A percentile compares a stretch with the other conserved stretches of the same genome.
Conservation (phyloP, 2,113 vertebrate species). For the Sphyrna mokarran region DNA sequence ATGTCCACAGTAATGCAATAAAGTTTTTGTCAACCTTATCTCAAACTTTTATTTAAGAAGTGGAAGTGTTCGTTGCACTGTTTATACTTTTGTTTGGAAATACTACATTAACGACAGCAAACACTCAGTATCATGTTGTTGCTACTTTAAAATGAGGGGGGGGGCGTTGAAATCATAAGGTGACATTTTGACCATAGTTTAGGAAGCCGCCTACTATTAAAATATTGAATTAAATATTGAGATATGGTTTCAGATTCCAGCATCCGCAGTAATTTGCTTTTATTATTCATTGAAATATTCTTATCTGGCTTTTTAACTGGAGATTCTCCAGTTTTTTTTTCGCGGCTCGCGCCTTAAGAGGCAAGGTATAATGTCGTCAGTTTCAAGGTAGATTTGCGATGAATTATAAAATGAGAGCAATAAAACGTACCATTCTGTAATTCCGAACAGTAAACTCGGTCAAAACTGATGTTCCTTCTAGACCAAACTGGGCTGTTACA, state of each 20-base stretch:
- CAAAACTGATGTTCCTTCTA: slow-evolving; percentile 70
- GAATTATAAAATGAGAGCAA: background rate
- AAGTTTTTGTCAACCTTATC: background rate
- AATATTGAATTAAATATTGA: no score
- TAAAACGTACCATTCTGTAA: slow-evolving; percentile 68
- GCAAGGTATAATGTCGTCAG: background rate
- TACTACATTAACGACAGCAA: background rate
- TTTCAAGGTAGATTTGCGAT: slow-evolving; percentile 4
- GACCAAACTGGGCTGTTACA: slow-evolving; percentile 79
- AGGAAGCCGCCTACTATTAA: background rate
- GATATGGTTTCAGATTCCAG: no score
- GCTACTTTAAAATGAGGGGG: background rate
- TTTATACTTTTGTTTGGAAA: background rate
- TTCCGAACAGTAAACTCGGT: slow-evolving; percentile 64
- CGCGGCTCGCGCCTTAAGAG: background rate
- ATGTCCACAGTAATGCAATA: no score
- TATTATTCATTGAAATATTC: background rate
- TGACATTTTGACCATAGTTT: background rate
- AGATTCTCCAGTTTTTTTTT: background rate
- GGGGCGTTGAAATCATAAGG: background rate
- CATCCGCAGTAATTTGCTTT: no score
- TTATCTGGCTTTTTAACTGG: background rate
- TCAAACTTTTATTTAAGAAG: background rate
- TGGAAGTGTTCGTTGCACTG: background rate
- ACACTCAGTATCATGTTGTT: background rate